These are phyloP conservation scores for Xyliphius kryptos DNA, from an alignment of 2,113 vertebrate species.

Conservation along the genomic window DNA sequence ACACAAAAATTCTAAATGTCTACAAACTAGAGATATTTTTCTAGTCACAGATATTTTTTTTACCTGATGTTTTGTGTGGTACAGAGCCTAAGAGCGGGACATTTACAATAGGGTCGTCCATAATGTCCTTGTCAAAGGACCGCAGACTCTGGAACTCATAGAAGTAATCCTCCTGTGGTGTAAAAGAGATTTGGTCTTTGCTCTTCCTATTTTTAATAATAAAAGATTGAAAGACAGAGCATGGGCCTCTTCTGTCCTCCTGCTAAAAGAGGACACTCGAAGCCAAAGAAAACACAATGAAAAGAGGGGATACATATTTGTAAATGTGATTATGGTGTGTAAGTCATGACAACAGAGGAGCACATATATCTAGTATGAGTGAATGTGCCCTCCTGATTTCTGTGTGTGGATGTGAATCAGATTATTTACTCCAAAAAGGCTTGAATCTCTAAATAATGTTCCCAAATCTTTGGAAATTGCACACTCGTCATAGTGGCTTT, in stretches of 20 bases:
- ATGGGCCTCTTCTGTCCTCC: slow-evolving; percentile 1
- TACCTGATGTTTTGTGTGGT: slow-evolving; percentile 81
- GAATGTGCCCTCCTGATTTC: slow-evolving; percentile 7
- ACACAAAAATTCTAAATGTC: no score
- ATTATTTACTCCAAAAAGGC: slow-evolving; percentile 17
- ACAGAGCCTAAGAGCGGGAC: slow-evolving; percentile 77
- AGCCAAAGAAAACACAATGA: neutral
- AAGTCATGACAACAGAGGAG: slow-evolving; percentile 9
- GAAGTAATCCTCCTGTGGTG: slow-evolving; percentile 76
- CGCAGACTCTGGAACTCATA: slow-evolving; percentile 84
- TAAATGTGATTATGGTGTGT: slow-evolving; percentile 21
- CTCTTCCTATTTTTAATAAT: slow-evolving; percentile 3
- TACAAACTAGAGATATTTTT: neutral
- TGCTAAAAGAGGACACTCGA: neutral
- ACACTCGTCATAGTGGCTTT: slow-evolving; percentile 45
- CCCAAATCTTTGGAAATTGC: slow-evolving; percentile 45
- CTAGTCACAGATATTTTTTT: slow-evolving; percentile 37
- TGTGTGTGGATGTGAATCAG: slow-evolving; percentile 14
- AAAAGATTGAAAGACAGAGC: neutral
- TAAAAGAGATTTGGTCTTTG: no score
- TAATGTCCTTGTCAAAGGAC: slow-evolving; percentile 83
- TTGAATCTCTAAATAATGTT: slow-evolving; percentile 37
- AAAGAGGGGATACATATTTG: slow-evolving; percentile 16
- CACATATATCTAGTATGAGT: slow-evolving; percentile 25
- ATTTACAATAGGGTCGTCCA: slow-evolving; percentile 82